Evolutionary conservation across 2,888 invertebrate genomes (phyloP), one percentile per base, ranked within the genome.

Genomic region (Cyrtodaria siliqua): DNA sequence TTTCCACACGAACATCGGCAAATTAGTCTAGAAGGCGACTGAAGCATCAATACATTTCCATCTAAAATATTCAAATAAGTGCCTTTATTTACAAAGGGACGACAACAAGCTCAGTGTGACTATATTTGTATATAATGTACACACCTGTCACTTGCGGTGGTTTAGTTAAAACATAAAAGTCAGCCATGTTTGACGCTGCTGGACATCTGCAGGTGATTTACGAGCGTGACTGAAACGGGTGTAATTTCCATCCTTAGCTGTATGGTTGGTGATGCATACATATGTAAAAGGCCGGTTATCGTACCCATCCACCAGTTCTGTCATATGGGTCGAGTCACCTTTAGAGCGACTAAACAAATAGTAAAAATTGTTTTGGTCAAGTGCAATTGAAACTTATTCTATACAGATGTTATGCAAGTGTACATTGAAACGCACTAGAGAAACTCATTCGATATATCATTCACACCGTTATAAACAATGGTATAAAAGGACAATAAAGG

Each of bases 131-230:
- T 12, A 33, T 8, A 33, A 33, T 33, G 33, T 4, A 50, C 62
- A 14, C 29, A 74, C 74, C 74, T 40, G 68, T 74, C 1, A 64
- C 24, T 9, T 14, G 27, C 1, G 75, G 75, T 24, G 55, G 23
- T 8, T 47, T n/a, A 23, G 75, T 75, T 3, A 75, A 29, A 26
- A 75, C 44, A 40, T 14, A n/a, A 20, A 38, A 49, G 33, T 29
- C 24, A 16, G 6, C 9, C 3, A 42, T 20, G 60, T 20, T 3
- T 40, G 40, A n/a, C 53, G n/a, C 27, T 14, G 12, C 76, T 77
- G 33, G 62, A 71, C 68, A 77, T 67, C 20, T 67, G 23, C 1
- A 77, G 44, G 29, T 71, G 67, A 55, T 77, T 77, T 2, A 71
- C 60, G 8, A 53, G 71, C 3, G 52, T 62, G 6, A 77, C 62